Percentiles rank a stretch among this genome's conserved stretches.
These are phyloP conservation scores for Gnatocerus cornutus DNA, from an alignment of 2,888 invertebrate genomes.

Conservation along the genomic window DNA sequence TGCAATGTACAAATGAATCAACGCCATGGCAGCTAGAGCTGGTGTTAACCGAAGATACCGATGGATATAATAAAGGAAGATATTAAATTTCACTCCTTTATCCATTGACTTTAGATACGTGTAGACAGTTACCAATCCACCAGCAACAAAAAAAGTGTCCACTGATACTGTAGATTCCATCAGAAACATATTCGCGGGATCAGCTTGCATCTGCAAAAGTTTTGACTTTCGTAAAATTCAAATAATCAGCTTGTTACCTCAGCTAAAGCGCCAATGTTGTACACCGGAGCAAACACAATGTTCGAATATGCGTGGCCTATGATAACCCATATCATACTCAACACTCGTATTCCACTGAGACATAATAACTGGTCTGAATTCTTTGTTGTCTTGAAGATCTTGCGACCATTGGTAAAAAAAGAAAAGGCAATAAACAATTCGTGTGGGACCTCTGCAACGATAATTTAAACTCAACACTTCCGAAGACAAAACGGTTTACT, in stretches of 20 bases:
- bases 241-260: too few relatives aligned
- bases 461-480: neutral
- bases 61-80: slow-evolving; percentile 57
- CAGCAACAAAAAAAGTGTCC: slow-evolving; percentile 77
- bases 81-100: slow-evolving; percentile 62
- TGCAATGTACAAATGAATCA: slow-evolving; percentile 34
- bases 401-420: slow-evolving; percentile 31
- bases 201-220: slow-evolving; percentile 67
- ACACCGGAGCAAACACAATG: slow-evolving; percentile 19
- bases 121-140: slow-evolving; percentile 74
- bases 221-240: too few relatives aligned
- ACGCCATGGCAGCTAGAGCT: slow-evolving; percentile 42
- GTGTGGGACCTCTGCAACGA: slow-evolving; percentile 23
- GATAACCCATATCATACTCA: slow-evolving; percentile 71
- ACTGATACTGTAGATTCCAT: slow-evolving; percentile 73
- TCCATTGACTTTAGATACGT: slow-evolving; percentile 62
- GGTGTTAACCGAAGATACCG: slow-evolving; percentile 64
- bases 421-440: slow-evolving; percentile 46
- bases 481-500: neutral
- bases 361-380: slow-evolving; percentile 63
- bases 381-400: slow-evolving; percentile 25
- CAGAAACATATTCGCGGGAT: slow-evolving; percentile 45
- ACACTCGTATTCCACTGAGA: slow-evolving; percentile 69
- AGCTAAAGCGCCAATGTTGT: too few relatives aligned
- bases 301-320: slow-evolving; percentile 68